Evolutionary conservation across 2,888 invertebrate species (phyloP), one percentile per base, ranked within the genome.

Genomic region (Cheiracanthium punctorium): DNA sequence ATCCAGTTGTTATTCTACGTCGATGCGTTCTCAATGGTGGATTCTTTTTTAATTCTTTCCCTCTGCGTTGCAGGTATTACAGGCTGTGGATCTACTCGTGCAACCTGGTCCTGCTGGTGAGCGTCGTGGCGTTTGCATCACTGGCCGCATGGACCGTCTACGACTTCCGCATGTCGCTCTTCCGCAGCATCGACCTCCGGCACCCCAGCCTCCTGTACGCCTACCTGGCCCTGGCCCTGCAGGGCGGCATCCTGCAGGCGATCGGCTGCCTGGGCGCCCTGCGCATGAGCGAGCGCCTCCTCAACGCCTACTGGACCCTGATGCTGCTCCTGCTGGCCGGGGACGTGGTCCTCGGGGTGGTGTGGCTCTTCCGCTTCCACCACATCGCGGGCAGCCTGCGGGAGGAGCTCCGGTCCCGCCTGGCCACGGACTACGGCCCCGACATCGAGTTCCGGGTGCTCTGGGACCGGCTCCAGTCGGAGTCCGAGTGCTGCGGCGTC

Each of bases 61-160:
- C 65, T 29, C 43, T 43, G 17, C 32, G 20, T 67, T 73, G 4
- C 33, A 88, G 88, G 90, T 92, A 92, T 90, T 92, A 92, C 90
- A 90, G 96, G 93, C 95, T 96, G 92, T 96, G 96, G 96, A 96
- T 96, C 92, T 96, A 96, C 94, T 95, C 96, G 92, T 96, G 96
- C 94, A 96, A 96, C 93, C 95, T 95, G 93, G 96, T 96, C 91
- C 94, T 96, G 92, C 93, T 96, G 92, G 94, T 96, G 90, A 95
- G 95, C 91, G 95, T 96, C 91, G 93, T 96, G 90, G 95, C 95
- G 88, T 96, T 96, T 92, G 94, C 95, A 91, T 95, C 95, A 89
- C 95, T 95, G 90, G 95, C 95, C 89, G 94, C 91, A 64, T 91
- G 91, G 89, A 91, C 92, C 88, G 90, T 92, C 43, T 91, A 90